Evolutionary conservation across 1,140 invertebrate species (phyloP).

Genomic region (Penaeus indicus): DNA sequence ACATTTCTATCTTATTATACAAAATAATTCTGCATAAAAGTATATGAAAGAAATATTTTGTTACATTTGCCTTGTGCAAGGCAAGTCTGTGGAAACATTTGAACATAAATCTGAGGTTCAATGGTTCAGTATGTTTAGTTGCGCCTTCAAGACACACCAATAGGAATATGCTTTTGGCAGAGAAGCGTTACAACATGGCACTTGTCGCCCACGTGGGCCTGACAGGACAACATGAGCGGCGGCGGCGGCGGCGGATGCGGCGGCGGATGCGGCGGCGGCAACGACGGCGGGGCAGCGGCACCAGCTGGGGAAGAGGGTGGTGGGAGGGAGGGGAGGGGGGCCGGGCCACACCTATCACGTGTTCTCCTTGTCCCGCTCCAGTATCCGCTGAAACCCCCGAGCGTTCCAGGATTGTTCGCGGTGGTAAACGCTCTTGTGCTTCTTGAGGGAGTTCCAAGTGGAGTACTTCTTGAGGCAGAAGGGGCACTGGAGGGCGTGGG

Average conservation of each 20-base stretch:
- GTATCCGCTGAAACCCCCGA: slow-evolving; percentile 55
- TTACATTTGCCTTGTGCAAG: background rate
- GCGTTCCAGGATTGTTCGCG: slow-evolving; percentile 63
- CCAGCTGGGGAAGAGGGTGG: background rate
- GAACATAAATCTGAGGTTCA: slow-evolving; percentile 42
- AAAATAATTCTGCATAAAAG: slow-evolving; percentile 60
- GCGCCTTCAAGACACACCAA: slow-evolving; percentile 32
- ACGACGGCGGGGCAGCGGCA: background rate
- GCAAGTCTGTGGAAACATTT: slow-evolving; percentile 21
- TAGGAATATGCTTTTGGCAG: slow-evolving; percentile 49
- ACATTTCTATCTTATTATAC: slow-evolving; percentile 48
- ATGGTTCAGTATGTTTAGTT: slow-evolving; percentile 12
- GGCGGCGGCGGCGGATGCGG: background rate
- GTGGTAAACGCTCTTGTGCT: slow-evolving; percentile 92
- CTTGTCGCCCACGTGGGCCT: slow-evolving; percentile 36
- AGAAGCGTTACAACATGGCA: slow-evolving; percentile 54
- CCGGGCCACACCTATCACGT: slow-evolving; percentile 51
- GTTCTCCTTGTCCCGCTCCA: slow-evolving; percentile 58
- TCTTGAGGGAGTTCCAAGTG: slow-evolving; percentile 86
- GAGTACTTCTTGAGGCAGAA: slow-evolving; percentile 90
- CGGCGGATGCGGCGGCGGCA: background rate
- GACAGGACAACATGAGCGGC: background rate
- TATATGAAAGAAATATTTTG: slow-evolving; percentile 6
- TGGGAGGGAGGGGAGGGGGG: background rate
- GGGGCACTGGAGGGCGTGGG: slow-evolving; percentile 87